Conservation (phyloP, 2,113 vertebrate genomes). For the Ceratotherium simum region DNA sequence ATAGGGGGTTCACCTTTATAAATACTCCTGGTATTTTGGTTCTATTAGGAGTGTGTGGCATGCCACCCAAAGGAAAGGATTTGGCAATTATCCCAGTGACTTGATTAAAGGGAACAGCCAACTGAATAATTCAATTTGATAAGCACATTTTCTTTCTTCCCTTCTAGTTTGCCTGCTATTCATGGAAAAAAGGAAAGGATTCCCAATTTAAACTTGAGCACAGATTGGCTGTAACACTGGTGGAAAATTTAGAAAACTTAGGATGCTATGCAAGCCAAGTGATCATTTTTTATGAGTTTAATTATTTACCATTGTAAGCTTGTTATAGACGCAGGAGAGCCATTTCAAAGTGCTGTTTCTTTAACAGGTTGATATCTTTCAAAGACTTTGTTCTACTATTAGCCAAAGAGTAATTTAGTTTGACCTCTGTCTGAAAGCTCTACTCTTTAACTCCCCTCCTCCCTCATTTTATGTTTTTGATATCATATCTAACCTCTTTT, state of each 20-base stretch:
- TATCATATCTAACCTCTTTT: too few species aligned
- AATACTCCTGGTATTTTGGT: not conserved
- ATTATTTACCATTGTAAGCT: conserved; percentile 31
- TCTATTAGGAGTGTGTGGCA: not conserved
- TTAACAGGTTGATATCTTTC: not conserved
- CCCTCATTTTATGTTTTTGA: too few species aligned
- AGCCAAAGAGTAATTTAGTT: conserved; percentile 17
- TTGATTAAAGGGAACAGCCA: conserved; percentile 20
- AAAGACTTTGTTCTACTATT: conserved; percentile 13
- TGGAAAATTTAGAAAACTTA: not conserved
- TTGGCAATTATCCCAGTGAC: not conserved
- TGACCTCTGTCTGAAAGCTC: too few species aligned
- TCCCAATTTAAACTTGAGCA: not conserved
- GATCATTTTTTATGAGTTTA: conserved; percentile 19
- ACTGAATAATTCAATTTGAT: conserved; percentile 53
- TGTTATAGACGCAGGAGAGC: not conserved
- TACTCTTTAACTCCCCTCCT: too few species aligned
- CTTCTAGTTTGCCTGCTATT: conserved; percentile 10
- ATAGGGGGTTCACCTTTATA: not conserved
- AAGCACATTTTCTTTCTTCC: conserved; percentile 4
- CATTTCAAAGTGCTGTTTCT: conserved; percentile 4
- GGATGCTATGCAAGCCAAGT: not conserved
- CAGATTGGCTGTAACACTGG: not conserved
- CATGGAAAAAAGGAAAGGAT: not conserved
- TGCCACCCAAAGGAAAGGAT: not conserved